Conservation (phyloP, 2,113 vertebrate genomes). For the Ploceus nigricollis region DNA sequence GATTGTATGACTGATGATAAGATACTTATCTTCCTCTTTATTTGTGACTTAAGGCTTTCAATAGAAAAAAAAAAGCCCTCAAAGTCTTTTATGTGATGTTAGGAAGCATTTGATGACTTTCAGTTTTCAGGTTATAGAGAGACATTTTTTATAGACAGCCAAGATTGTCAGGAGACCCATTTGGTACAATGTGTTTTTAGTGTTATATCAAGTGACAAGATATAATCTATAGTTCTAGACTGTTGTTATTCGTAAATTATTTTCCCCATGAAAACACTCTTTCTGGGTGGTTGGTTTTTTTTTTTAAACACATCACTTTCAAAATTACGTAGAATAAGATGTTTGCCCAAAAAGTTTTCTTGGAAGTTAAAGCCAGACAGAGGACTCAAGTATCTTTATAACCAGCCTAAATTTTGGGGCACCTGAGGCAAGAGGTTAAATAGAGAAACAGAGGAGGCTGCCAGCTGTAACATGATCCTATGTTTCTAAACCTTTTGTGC, state of each 20-base stretch:
- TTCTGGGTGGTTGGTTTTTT: not conserved
- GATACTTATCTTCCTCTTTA: not conserved
- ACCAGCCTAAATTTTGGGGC: not conserved
- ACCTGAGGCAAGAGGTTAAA: not conserved
- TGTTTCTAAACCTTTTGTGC: not conserved
- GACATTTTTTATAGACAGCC: not conserved
- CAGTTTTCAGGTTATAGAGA: not conserved
- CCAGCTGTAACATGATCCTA: accelerated
- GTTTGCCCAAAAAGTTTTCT: not conserved
- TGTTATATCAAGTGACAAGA: not conserved
- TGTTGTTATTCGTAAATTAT: not conserved
- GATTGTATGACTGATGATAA: too few species aligned
- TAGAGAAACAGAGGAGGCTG: not conserved
- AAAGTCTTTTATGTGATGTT: not conserved
- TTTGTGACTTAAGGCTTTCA: not conserved
- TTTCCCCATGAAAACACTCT: not conserved
- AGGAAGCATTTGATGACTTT: not conserved
- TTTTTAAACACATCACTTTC: not conserved
- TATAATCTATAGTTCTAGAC: not conserved
- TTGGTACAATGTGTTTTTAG: not conserved
- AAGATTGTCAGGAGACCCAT: not conserved
- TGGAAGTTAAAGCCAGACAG: not conserved
- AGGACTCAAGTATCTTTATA: not conserved
- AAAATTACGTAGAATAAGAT: not conserved
- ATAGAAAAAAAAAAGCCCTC: not conserved